Evolutionary conservation across 2,113 vertebrate species (phyloP), one percentile per base, ranked within the genome.

Genomic region (Malaclemys terrapin): DNA sequence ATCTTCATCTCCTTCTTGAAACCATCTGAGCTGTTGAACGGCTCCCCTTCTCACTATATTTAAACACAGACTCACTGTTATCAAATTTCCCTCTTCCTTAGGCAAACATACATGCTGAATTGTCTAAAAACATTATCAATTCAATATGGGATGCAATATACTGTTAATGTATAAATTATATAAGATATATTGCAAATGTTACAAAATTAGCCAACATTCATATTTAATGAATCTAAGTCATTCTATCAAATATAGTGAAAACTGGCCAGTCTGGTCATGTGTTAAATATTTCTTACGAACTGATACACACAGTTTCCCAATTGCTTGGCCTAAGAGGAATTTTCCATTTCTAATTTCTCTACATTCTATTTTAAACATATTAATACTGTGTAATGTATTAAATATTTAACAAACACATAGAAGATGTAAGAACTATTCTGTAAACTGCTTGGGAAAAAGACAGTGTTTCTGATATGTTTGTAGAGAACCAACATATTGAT

Each of bases 261-360:
- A 80, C 84, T 87, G 89, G 79, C 89, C 79, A 95, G 84, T 94
- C 82, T 94, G 86, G 82, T 91, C 95, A 94, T 89, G 84, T 8
- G 96, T 96, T 93, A 93, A 84, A 57, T 93, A 81, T 25, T 91
- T 22, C 38, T 93, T 90, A 96, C 89, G 85, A 95, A 90, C 72
- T 83, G 38, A 78, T 31, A 93, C 45, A 56, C 75, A 85, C 95
- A 92, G 92, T 96, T 93, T 89, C 6, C 1, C 59, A 91, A 89
- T 84, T 92, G 91, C 38, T 94, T 93, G 82, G 87, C 84, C 80
- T 85, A 29, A 87, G 27, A 38, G 7, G 84, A 95, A 47, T 69
- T 56, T 94, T n/a, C 69, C 75, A 49, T 90, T 47, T 93, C 89
- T 93, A 90, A 72, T 93, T 92, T 94, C 65, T 52, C 54, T 79